Conservation (phyloP, 2,797 vertebrate species). For the Acropternis orthonyx region DNA sequence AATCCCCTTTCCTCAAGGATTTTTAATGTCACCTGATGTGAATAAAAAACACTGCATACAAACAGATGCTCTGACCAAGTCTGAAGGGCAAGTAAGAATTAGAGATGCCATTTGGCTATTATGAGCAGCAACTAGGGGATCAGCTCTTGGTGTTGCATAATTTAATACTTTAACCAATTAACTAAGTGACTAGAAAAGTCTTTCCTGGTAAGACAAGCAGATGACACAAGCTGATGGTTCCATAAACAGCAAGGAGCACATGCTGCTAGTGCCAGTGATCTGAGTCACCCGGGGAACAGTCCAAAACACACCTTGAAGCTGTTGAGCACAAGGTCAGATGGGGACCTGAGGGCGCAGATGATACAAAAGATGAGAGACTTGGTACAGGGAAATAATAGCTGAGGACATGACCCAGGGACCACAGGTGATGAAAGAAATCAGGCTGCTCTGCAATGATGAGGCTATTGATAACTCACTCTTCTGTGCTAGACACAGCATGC, state of each 20-base stretch:
- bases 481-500: not conserved
- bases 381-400: not conserved
- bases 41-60: not conserved
- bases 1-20: not conserved
- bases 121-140: not conserved
- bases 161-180: conserved; percentile 51
- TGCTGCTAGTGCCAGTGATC: not conserved
- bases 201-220: conserved; percentile 43
- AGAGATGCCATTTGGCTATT: conserved; percentile 14
- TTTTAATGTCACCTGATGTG: not conserved
- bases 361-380: not conserved
- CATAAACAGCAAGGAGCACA: not conserved
- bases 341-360: not conserved
- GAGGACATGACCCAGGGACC: not conserved
- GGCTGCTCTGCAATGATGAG: not conserved
- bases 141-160: conserved; percentile 39
- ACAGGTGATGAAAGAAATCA: not conserved
- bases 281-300: conserved; percentile 37
- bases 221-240: conserved; percentile 23
- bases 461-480: not conserved
- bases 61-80: conserved; percentile 33
- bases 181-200: conserved; percentile 44
- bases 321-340: not conserved
- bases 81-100: conserved; percentile 3
- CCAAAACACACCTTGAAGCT: conserved; percentile 1